A percentile compares a stretch with the other conserved stretches of the same genome.
phyloP scores from a whole-genome alignment of 1,140 invertebrate species.

The Tetragonula clypearis region DNA sequence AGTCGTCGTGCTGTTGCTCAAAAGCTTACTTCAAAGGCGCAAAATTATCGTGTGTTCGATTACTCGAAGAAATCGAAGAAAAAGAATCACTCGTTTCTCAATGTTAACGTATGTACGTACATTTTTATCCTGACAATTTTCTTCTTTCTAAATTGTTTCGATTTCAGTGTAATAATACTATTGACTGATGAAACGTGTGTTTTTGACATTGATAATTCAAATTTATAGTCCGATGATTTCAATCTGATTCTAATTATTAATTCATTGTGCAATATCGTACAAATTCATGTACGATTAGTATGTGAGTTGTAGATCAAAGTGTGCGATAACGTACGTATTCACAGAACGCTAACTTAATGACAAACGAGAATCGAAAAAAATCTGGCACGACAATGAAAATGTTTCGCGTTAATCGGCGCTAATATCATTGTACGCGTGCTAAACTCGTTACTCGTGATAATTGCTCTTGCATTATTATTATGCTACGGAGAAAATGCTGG shows the following conservation, averaged over 20 bases:
- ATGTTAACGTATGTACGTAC: too few species aligned
- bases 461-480: not conserved
- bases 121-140: too few species aligned
- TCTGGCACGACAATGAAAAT: not conserved
- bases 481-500: not conserved
- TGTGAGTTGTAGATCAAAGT: too few species aligned
- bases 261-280: not conserved
- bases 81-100: too few species aligned
- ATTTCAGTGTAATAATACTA: too few species aligned
- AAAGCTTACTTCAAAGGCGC: too few species aligned
- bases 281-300: not conserved
- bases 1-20: slow-evolving; percentile 40
- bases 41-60: too few species aligned
- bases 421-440: too few species aligned
- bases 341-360: not conserved
- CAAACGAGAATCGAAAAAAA: not conserved
- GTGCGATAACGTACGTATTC: not conserved
- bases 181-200: not conserved
- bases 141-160: too few species aligned
- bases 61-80: too few species aligned
- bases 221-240: not conserved
- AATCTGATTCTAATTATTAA: not conserved
- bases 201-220: not conserved
- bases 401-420: slow-evolving; percentile 1
- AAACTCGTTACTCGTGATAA: not conserved